Evolutionary conservation across 2,113 vertebrate genomes (phyloP).

Genomic region (Eleginops maclovinus): DNA sequence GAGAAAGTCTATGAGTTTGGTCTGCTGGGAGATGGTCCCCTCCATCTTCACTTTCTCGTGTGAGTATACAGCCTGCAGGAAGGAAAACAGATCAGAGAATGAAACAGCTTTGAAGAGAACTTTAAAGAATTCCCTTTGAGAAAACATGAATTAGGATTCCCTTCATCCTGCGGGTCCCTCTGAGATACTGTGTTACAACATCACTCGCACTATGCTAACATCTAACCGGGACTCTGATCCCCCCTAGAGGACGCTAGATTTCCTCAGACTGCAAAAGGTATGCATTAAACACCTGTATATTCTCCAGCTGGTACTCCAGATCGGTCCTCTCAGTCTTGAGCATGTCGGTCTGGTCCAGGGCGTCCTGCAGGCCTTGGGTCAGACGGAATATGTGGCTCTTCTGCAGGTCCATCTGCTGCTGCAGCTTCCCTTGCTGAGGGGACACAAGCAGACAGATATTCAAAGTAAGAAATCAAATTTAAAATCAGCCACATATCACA

Average conservation of each 20-base stretch:
- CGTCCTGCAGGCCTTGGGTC: slow-evolving; percentile 97
- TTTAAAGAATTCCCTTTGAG: slow-evolving; percentile 30
- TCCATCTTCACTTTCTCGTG: slow-evolving; percentile 99
- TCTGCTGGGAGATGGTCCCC: slow-evolving; percentile 98
- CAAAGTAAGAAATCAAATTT: not conserved
- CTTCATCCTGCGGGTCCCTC: not conserved
- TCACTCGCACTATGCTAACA: slow-evolving; percentile 18
- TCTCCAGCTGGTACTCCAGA: slow-evolving; percentile 97
- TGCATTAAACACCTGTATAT: slow-evolving; percentile 90
- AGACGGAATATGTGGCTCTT: slow-evolving; percentile 98
- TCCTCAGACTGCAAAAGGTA: not conserved
- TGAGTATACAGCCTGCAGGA: slow-evolving; percentile 93
- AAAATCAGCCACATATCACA: not conserved
- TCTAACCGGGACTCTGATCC: slow-evolving; percentile 15
- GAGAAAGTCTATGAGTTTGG: slow-evolving; percentile 99
- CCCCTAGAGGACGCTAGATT: slow-evolving; percentile 1
- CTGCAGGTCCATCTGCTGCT: slow-evolving; percentile 99
- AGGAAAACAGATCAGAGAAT: slow-evolving; percentile 43
- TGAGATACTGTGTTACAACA: slow-evolving; percentile 31
- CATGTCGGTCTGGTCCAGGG: slow-evolving; percentile 96
- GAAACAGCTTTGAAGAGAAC: slow-evolving; percentile 31
- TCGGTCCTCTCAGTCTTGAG: slow-evolving; percentile 98
- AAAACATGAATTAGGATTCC: slow-evolving; percentile 24
- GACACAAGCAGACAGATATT: slow-evolving; percentile 34
- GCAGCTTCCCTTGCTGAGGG: slow-evolving; percentile 94